Base-by-base conservation (phyloP, 1,140 invertebrate species). In the Trialeurodes vaporariorum region DNA sequence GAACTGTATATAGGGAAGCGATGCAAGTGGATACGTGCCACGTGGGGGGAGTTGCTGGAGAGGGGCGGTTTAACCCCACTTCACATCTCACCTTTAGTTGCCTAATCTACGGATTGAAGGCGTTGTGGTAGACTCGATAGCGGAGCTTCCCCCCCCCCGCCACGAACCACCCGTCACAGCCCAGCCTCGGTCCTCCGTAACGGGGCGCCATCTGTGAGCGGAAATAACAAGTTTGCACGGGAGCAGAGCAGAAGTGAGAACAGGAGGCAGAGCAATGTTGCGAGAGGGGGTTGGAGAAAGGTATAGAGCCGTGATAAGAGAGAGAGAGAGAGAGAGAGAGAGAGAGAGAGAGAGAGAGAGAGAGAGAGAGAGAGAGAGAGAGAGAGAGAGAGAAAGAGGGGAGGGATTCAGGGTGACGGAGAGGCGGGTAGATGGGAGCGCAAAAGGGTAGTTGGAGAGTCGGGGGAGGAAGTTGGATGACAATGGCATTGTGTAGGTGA, bases 181-280 rank as follows among this genome's bases (percentile, higher is more conserved):
- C 34, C 34, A 17, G 34, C 34, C 34, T 5, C 34, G 34, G 17
- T 17, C n/a, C n/a, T n/a, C 34, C 34, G 34, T 49, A 49, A 49
- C 17, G 34, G 17, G 5, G 34, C 34, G 34, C 34, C 34, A 49
- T 49, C 34, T 49, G 34, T 49, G 34, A 49, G 34, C 34, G 34
- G 34, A 49, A 49, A 49, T 49, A 49, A 49, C 34, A 49, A 49
- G 34, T 49, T 49, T n/a, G n/a, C n/a, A n/a, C n/a, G n/a, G n/a
- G n/a, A n/a, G 34, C 34, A 5, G 34, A 49, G 34, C 34, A 17
- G 34, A 49, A 49, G 17, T n/a, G 34, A 49, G 34, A 49, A 17
- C 5, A 17, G 17, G 5, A 17, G 34, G 5, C 34, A 49, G 17
- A 49, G 5, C 5, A 9, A 17, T 49, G 34, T 5, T 17, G 5